These are phyloP conservation scores for Drosophila limbata DNA, from an alignment of 2,888 invertebrate genomes.

Conservation along the genomic window DNA sequence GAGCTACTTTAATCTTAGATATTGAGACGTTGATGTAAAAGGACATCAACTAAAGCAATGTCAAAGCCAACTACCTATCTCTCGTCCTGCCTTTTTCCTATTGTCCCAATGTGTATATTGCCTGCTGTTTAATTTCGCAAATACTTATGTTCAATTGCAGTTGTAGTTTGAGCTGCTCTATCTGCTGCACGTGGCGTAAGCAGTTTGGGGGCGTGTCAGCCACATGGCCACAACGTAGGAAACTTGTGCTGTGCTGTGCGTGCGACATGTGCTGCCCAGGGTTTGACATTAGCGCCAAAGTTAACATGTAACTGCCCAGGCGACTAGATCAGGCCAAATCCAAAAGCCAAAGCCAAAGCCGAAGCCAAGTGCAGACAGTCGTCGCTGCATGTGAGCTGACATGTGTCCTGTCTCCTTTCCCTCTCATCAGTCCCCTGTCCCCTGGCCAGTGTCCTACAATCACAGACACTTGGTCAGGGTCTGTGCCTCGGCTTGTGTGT, in stretches of 20 bases:
- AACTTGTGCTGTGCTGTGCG: constrained; percentile 65
- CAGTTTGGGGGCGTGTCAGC: constrained; percentile 16
- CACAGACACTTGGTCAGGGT: constrained; percentile 31
- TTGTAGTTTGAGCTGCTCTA: constrained; percentile 5
- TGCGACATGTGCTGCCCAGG: constrained; percentile 62
- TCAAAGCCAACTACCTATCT: constrained; percentile 4
- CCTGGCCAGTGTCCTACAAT: constrained; percentile 1
- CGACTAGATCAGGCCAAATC: constrained; percentile 20
- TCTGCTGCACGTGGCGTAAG: constrained; percentile 2
- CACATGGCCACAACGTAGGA: constrained; percentile 23
- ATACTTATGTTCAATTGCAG: constrained; percentile 39
- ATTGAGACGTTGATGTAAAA: background rate
- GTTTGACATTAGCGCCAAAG: constrained; percentile 71
- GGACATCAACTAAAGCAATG: background rate
- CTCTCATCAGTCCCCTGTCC: too few relatives aligned
- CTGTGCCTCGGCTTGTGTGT: constrained; percentile 3
- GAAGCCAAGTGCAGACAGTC: constrained; percentile 49
- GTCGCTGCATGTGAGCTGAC: constrained; percentile 57
- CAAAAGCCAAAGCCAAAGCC: constrained; percentile 33
- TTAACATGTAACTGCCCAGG: constrained; percentile 59
- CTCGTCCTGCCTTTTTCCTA: background rate
- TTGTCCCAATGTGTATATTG: constrained; percentile 4
- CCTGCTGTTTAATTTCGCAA: constrained; percentile 49
- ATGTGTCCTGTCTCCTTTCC: constrained; percentile 26
- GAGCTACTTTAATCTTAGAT: background rate